These are phyloP conservation scores for Matsumyia berberina DNA, from an alignment of 2,888 invertebrate species.

Conservation along the genomic window DNA sequence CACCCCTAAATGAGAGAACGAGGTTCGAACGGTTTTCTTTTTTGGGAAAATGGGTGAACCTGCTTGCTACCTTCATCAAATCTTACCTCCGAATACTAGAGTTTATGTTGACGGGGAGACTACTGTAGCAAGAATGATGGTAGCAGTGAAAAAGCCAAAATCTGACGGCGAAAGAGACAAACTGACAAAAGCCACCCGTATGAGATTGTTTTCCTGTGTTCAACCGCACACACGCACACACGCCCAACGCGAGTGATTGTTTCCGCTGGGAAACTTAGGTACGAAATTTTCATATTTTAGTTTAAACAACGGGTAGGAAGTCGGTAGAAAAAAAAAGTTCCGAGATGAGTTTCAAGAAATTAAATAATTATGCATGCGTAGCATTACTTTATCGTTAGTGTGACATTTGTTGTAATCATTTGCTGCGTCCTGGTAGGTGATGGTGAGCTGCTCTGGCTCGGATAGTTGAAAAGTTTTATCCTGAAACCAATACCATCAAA, in stretches of 20 bases:
- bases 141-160: slow-evolving; percentile 38
- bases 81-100: slow-evolving; percentile 16
- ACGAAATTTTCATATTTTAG: slow-evolving; percentile 7
- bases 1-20: slow-evolving; percentile 24
- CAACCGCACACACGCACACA: background rate
- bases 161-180: slow-evolving; percentile 17
- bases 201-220: no score
- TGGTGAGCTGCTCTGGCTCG: background rate
- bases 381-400: slow-evolving; percentile 59
- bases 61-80: slow-evolving; percentile 24
- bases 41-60: background rate
- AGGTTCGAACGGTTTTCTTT: slow-evolving; percentile 22
- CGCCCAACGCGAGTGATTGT: slow-evolving; percentile 2
- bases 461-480: slow-evolving; percentile 30
- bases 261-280: slow-evolving; percentile 16
- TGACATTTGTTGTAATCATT: slow-evolving; percentile 57
- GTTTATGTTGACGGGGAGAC: slow-evolving; percentile 2
- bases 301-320: slow-evolving; percentile 25
- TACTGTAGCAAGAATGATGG: background rate
- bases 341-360: slow-evolving; percentile 35
- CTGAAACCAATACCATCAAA: slow-evolving; percentile 29
- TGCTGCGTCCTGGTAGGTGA: slow-evolving; percentile 12
- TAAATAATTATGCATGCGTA: slow-evolving; percentile 64
- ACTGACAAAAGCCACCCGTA: background rate
- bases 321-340: slow-evolving; percentile 27